Base-by-base conservation (phyloP, 1,140 invertebrate species). In the Lineus longissimus region DNA sequence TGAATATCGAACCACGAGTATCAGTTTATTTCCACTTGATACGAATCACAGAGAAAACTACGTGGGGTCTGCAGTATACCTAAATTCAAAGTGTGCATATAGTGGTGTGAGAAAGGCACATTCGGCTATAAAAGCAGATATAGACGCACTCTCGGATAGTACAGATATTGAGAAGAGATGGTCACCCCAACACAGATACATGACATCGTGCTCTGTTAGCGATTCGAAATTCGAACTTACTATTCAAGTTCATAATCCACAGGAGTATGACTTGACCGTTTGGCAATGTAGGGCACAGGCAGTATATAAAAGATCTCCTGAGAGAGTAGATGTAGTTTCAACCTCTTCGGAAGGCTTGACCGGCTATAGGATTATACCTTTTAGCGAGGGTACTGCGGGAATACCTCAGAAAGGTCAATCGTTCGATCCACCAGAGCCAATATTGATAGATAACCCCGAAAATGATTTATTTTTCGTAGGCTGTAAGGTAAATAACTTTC, bases 381-480 rank as follows among this genome's bases (percentile, higher is more conserved):
- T n/a, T 4, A 51, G 47, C 47, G 47, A 51, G 6, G 47, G 47
- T 51, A n/a, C 47, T 19, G 25, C 47, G 25, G 47, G 47, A 4
- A n/a, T 27, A 7, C 47, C 47, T 23, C 47, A 51, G 47, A 51
- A n/a, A n/a, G 47, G 47, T 9, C 47, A 51, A n/a, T 7, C 47
- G n/a, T 51, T 51, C n/a, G n/a, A 51, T 51, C 9, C 47, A n/a
- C 47, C 47, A 6, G 47, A 51, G n/a, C 47, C 47, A 7, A 27
- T 51, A 7, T 4, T 51, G 6, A n/a, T 51, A 51, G 47, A 6
- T 51, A n/a, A 51, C 47, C 47, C 47, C 4, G 25, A 51, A n/a
- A n/a, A 51, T n/a, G 47, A 51, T 51, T 51, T 51, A n/a, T 51
- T 51, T 51, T 51, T 51, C 47, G 47, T 51, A 7, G 47, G 47